Percentiles rank a stretch among this genome's conserved stretches.
These are phyloP conservation scores for Montifringilla adamsi DNA, from an alignment of 2,113 vertebrate genomes.

Conservation along the genomic window DNA sequence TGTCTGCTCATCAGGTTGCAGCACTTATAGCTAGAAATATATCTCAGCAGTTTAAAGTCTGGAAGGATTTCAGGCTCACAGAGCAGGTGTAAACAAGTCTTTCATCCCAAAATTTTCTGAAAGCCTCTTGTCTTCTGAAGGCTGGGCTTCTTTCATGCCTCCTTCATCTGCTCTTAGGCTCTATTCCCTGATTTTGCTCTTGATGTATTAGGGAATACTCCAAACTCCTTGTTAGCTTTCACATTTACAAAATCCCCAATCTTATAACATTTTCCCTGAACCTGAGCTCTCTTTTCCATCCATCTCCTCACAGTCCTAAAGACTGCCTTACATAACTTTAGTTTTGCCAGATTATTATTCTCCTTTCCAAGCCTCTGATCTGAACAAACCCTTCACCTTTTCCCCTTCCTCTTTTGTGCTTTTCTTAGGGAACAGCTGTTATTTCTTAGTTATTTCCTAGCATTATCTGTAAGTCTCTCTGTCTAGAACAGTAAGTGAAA, in stretches of 20 bases:
- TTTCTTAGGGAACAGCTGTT: neutral
- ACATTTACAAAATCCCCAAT: neutral
- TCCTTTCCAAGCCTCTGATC: neutral
- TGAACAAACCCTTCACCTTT: neutral
- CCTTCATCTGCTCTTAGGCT: neutral
- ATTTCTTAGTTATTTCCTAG: neutral
- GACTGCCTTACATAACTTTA: neutral
- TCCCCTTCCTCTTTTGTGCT: neutral
- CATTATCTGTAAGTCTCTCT: neutral
- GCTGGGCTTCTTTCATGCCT: neutral
- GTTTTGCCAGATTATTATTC: neutral
- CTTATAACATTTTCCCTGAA: neutral
- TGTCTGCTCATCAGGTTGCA: neutral
- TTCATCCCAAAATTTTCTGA: conserved; percentile 17
- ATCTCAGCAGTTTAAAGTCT: neutral
- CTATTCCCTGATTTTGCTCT: neutral
- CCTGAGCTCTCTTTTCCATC: neutral
- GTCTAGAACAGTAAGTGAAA: neutral
- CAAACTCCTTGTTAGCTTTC: neutral
- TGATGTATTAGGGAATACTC: neutral
- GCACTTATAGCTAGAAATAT: neutral
- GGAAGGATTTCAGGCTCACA: neutral
- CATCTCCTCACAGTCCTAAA: neutral
- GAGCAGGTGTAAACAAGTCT: conserved; percentile 2
- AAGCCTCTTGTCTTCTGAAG: neutral